phyloP scores from a whole-genome alignment of 2,113 vertebrate genomes.

The Uropsilus gracilis region DNA sequence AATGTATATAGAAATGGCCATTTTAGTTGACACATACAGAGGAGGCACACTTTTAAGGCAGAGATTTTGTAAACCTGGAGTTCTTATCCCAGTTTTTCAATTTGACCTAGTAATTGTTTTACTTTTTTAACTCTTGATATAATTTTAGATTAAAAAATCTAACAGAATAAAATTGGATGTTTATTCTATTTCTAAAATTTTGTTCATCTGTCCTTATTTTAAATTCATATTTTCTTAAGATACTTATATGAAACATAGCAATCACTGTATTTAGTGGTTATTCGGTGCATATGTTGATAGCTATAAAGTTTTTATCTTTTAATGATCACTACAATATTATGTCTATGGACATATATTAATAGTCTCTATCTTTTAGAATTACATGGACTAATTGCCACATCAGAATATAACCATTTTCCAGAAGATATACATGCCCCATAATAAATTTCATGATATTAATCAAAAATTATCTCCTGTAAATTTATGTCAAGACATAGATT shows the following conservation, averaged over 20 bases:
- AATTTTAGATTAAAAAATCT: not conserved
- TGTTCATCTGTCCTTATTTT: not conserved
- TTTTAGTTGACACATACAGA: not conserved
- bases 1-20: not conserved
- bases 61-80: not conserved
- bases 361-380: not conserved
- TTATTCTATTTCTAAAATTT: not conserved
- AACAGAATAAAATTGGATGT: not conserved
- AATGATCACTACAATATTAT: not conserved
- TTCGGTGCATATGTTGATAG: not conserved
- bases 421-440: not conserved
- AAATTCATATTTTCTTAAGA: not conserved
- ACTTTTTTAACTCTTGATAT: not conserved
- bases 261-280: not conserved
- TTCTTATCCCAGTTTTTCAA: not conserved
- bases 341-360: not conserved
- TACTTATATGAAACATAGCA: not conserved
- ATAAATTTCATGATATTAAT: not conserved
- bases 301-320: not conserved
- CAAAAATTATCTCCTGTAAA: not conserved
- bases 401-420: slow-evolving; percentile 14
- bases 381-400: not conserved
- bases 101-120: slow-evolving; percentile 12
- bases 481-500: not conserved
- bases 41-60: not conserved